A percentile compares a stretch with the other conserved stretches of the same genome.
These are phyloP conservation scores for Gallinago media DNA, from an alignment of 2,113 vertebrate genomes.

Conservation along the genomic window DNA sequence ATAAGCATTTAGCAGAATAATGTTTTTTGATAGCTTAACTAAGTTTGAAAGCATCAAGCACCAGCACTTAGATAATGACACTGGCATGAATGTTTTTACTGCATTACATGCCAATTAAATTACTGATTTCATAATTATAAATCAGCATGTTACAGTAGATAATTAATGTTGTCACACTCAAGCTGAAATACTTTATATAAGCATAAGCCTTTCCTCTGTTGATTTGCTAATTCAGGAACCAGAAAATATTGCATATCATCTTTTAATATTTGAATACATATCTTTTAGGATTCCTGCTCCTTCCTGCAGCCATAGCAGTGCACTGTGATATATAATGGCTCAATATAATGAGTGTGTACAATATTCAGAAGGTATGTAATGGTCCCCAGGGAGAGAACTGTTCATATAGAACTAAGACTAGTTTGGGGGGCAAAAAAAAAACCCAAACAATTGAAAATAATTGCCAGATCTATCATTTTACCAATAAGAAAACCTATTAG, in stretches of 20 bases:
- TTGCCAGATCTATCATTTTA: not conserved
- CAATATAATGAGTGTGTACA: not conserved
- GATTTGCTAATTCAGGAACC: constrained; percentile 61
- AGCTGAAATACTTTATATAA: constrained; percentile 66
- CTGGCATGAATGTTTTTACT: constrained; percentile 71
- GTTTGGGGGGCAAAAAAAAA: not conserved
- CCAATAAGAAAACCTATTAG: not conserved
- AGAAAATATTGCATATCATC: constrained; percentile 57
- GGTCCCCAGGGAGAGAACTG: not conserved
- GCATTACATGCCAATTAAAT: constrained; percentile 76
- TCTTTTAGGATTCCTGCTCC: constrained; percentile 11
- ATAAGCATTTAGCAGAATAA: constrained; percentile 17
- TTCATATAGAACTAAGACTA: not conserved
- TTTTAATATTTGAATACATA: constrained; percentile 41
- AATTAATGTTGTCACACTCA: constrained; percentile 74
- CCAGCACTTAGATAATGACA: constrained; percentile 50
- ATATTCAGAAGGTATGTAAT: not conserved
- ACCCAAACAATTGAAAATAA: not conserved
- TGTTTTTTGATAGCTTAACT: constrained; percentile 51
- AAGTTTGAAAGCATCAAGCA: constrained; percentile 59
- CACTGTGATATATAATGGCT: not conserved
- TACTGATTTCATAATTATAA: constrained; percentile 77
- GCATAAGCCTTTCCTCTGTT: constrained; percentile 53
- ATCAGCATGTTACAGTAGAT: constrained; percentile 66
- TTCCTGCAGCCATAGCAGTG: not conserved